Evolutionary conservation across 2,888 invertebrate species (phyloP).

Genomic region (Lasiommata megera): DNA sequence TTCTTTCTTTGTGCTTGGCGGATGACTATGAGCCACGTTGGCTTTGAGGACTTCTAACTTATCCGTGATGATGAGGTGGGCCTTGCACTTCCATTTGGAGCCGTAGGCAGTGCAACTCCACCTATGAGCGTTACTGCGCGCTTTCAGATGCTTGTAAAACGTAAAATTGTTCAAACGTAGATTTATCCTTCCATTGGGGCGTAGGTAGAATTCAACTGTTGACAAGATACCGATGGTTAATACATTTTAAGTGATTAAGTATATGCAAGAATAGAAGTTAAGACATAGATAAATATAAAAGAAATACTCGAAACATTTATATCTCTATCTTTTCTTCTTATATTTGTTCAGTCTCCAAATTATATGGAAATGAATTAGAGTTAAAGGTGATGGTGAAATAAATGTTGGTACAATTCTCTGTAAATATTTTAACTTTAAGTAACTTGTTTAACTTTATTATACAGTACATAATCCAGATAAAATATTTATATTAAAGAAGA

Average conservation of each 20-base stretch:
- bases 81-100: conserved; percentile 67
- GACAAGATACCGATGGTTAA: conserved; percentile 23
- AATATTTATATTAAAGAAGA: not conserved
- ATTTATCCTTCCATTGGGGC: conserved; percentile 64
- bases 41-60: conserved; percentile 64
- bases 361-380: not conserved
- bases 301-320: not conserved
- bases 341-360: not conserved
- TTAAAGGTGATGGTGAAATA: not conserved
- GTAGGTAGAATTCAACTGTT: conserved; percentile 61
- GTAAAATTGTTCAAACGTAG: conserved; percentile 68
- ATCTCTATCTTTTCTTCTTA: not conserved
- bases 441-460: not conserved
- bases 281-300: not conserved
- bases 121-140: conserved; percentile 60
- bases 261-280: not conserved
- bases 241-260: not conserved
- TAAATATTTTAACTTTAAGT: not conserved
- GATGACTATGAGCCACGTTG: conserved; percentile 60
- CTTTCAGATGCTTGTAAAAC: conserved; percentile 69
- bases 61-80: conserved; percentile 67
- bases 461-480: not conserved
- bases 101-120: conserved; percentile 73
- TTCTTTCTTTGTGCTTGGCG: conserved; percentile 48
- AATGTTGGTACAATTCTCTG: not conserved